A percentile compares a stretch with the other conserved stretches of the same genome.
phyloP scores from a whole-genome alignment of 2,113 vertebrate species.

The Cairina moschata region DNA sequence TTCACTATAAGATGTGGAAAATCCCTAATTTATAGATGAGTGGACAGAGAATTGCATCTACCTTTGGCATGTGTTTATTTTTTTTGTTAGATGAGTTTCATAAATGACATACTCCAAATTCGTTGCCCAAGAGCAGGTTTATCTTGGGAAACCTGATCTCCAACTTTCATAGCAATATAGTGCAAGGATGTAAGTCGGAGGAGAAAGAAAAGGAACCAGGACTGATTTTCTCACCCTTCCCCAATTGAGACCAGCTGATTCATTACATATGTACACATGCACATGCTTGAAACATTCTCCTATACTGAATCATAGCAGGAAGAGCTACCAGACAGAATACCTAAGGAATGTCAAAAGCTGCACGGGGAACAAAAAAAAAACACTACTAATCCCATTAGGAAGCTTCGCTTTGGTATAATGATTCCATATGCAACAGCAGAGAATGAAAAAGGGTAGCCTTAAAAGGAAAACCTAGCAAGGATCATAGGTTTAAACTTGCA shows the following conservation, averaged over 20 bases:
- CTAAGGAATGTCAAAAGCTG: slow-evolving; percentile 72
- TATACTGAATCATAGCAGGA: slow-evolving; percentile 72
- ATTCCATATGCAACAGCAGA: slow-evolving; percentile 3
- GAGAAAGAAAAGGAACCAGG: slow-evolving; percentile 11
- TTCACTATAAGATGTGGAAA: neutral
- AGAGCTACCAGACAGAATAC: slow-evolving; percentile 63
- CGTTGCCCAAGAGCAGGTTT: slow-evolving; percentile 73
- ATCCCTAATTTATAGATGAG: neutral
- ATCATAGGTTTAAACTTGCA: neutral
- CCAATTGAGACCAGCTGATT: slow-evolving; percentile 69
- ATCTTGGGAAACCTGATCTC: slow-evolving; percentile 79
- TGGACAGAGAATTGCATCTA: slow-evolving; percentile 15
- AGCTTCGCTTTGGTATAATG: slow-evolving; percentile 47
- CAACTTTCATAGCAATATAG: slow-evolving; percentile 58
- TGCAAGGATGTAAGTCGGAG: slow-evolving; percentile 24
- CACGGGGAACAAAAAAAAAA: slow-evolving; percentile 44
- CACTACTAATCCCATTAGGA: slow-evolving; percentile 77
- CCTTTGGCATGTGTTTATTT: neutral
- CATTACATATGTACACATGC: slow-evolving; percentile 59
- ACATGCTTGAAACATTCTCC: slow-evolving; percentile 72
- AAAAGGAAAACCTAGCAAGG: neutral
- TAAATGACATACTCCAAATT: slow-evolving; percentile 50
- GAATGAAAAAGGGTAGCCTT: neutral
- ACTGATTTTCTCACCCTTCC: slow-evolving; percentile 67
- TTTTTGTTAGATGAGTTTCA: slow-evolving; percentile 48